These are phyloP conservation scores for Eulemur albifrons DNA, from an alignment of 2,797 vertebrate species.

Conservation along the genomic window DNA sequence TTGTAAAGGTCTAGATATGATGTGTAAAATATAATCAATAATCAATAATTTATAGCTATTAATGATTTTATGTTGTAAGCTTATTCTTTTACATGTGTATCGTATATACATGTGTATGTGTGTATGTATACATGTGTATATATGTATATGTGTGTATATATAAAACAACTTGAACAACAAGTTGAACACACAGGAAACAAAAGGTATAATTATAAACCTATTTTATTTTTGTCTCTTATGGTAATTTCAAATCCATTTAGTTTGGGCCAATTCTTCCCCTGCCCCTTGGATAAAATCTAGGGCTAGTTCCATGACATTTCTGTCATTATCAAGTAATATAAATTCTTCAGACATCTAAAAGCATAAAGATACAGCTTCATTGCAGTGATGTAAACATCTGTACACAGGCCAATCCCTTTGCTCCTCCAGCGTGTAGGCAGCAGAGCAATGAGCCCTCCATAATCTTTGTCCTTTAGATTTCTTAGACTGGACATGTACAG, in stretches of 20 bases:
- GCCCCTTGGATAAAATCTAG: not conserved
- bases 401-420: not conserved
- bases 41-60: not conserved
- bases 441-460: not conserved
- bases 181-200: not conserved
- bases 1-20: not conserved
- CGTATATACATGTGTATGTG: too few relatives aligned
- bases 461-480: not conserved
- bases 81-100: not conserved
- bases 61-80: not conserved
- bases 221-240: not conserved
- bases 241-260: not conserved
- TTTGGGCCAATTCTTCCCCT: not conserved
- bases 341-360: not conserved
- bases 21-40: not conserved
- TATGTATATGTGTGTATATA: not conserved
- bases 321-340: not conserved
- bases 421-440: accelerated
- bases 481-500: not conserved
- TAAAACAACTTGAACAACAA: not conserved
- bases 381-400: not conserved
- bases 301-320: not conserved
- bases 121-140: accelerated
- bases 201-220: not conserved
- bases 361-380: not conserved